These are phyloP conservation scores for Oligia strigilis DNA, from an alignment of 2,888 invertebrate genomes.

Conservation along the genomic window DNA sequence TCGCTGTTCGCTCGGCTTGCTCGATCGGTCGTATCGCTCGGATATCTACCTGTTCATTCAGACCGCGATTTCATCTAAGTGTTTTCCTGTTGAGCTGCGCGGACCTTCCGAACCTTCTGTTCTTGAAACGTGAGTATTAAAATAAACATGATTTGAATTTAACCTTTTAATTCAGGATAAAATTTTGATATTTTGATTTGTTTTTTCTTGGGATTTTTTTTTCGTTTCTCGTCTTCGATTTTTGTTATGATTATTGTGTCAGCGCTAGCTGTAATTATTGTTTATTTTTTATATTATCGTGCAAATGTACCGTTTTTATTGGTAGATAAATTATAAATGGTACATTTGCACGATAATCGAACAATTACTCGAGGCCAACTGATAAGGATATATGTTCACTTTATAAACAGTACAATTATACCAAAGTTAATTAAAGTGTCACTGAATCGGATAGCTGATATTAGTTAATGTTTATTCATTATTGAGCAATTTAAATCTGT, in stretches of 20 bases:
- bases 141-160: background rate
- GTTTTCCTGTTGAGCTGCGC: constrained; percentile 1
- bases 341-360: background rate
- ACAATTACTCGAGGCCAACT: background rate
- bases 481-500: background rate
- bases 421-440: constrained; percentile 3
- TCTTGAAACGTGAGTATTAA: constrained; percentile 39
- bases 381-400: background rate
- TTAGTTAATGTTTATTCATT: background rate
- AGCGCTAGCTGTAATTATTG: background rate
- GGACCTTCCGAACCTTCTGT: constrained; percentile 10
- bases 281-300: background rate
- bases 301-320: background rate
- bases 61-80: constrained; percentile 25
- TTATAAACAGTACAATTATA: constrained; percentile 1
- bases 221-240: background rate
- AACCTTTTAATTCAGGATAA: background rate
- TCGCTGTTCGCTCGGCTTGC: constrained; percentile 11
- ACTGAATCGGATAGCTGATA: background rate
- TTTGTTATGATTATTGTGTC: background rate
- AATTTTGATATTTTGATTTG: background rate
- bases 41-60: constrained; percentile 46
- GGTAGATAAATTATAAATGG: no score
- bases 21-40: constrained; percentile 3
- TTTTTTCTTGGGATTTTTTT: background rate